Base-by-base conservation (phyloP, 2,113 vertebrate species). In the Brienomyrus brachyistius region DNA sequence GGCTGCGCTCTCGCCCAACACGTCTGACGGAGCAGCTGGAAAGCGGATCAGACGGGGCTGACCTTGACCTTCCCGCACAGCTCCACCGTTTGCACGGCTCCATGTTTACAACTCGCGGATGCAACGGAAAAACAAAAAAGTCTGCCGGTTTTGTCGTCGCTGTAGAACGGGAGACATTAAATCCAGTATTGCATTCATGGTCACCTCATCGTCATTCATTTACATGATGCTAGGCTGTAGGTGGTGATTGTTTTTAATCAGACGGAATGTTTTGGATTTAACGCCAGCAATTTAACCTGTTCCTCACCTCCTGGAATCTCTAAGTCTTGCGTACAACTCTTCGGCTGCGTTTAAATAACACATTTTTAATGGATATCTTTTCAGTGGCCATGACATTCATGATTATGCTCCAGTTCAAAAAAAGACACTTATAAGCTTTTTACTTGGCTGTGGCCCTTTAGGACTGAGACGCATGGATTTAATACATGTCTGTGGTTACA, bases 131-230 rank as follows among this genome's bases (percentile, higher is more conserved):
- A 74, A 40, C 15, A 77, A 77, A 40, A 40, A 40, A 5, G 70
- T 66, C 62, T 66, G 9, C 8, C 70, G 27, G 35, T 15, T 77
- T 77, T 40, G 70, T 40, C 31, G 7, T 77, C 70, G 35, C 70
- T 77, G 31, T 77, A 77, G 5, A 19, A 77, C 15, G 35, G 91
- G 93, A 92, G 1, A 89, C 96, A 95, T 96, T 96, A 95, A 95
- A 95, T 92, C 95, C 93, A 94, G 94, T 31, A 85, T 27, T 23
- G 45, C 83, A 51, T 85, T 90, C 90, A 77, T 92, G 90, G 17
- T 52, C 47, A 59, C 10, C 4, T 50, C 45, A 51, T 31, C 51
- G 45, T 40, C 70, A 17, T 77, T 77, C 31, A 40, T 15, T 31
- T 40, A 50, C 82, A 84, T 19, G 82, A 45, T 47, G 43, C 82